Evolutionary conservation across 2,888 invertebrate species (phyloP).

Genomic region (Formica aserva): DNA sequence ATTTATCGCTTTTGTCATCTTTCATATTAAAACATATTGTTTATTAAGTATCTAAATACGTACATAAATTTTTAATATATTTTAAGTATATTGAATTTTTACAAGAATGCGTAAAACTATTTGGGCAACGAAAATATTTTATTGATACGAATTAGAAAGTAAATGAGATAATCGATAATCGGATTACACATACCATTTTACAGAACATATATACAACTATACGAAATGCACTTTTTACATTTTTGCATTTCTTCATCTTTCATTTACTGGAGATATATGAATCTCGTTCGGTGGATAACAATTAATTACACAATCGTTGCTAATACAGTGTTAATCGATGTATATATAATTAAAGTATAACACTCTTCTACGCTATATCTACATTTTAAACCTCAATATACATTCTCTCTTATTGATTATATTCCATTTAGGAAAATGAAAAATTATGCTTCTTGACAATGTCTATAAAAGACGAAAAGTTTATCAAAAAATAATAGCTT

Average conservation of each 20-base stretch:
- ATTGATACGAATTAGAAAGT: background rate
- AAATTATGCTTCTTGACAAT: background rate
- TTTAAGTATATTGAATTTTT: background rate
- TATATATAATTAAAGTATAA: background rate
- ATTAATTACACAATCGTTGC: constrained; percentile 19
- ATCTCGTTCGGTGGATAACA: constrained; percentile 4
- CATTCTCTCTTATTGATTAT: background rate
- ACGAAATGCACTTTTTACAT: background rate
- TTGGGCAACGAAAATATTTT: constrained; percentile 7
- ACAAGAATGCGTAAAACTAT: background rate
- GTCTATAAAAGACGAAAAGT: background rate
- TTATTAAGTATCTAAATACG: background rate
- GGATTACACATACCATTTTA: background rate
- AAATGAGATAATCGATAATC: background rate
- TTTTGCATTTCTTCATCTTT: background rate
- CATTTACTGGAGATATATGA: background rate
- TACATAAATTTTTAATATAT: background rate
- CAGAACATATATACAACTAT: background rate
- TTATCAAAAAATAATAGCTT: background rate
- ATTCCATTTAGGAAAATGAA: constrained; percentile 7
- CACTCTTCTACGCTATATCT: background rate
- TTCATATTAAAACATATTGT: background rate
- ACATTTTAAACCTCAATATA: background rate
- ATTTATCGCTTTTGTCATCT: background rate
- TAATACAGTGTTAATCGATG: constrained; percentile 22